A percentile compares a stretch with the other conserved stretches of the same genome.
phyloP scores from a whole-genome alignment of 30 jellyfish, hydroid and myxozoan species.

The Turritopsis rubra region DNA sequence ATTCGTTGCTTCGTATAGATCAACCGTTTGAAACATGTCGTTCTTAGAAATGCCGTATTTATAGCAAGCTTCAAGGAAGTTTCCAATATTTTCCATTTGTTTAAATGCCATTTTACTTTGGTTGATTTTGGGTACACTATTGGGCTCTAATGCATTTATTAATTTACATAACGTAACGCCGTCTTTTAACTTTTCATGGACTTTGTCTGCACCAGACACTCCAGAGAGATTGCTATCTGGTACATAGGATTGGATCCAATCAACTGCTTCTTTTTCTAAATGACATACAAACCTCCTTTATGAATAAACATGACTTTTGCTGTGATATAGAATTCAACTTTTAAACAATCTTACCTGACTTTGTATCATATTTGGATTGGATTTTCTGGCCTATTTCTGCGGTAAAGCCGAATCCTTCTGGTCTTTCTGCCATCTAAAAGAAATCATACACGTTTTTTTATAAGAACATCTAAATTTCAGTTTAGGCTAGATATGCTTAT shows the following conservation, averaged over 20 bases:
- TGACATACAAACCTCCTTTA: background rate
- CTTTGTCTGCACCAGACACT: conserved; percentile 4
- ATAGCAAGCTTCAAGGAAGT: conserved; percentile 62
- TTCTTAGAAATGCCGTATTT: conserved; percentile 45
- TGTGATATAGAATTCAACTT: background rate
- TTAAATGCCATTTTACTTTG: conserved; percentile 78
- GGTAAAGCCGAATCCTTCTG: conserved; percentile 89
- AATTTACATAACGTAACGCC: conserved; percentile 69
- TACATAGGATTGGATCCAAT: conserved; percentile 71
- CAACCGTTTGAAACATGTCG: conserved; percentile 96
- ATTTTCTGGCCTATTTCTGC: conserved; percentile 70
- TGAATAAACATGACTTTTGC: background rate
- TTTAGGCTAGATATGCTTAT: no score
- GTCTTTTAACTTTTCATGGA: conserved; percentile 40
- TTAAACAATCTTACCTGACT: conserved; percentile 29
- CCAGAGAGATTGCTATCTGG: conserved; percentile 2
- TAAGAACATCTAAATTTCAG: background rate
- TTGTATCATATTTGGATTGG: conserved; percentile 62
- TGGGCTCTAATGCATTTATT: conserved; percentile 62
- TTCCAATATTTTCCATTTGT: conserved; percentile 94
- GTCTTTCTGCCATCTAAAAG: conserved; percentile 73
- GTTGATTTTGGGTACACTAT: conserved; percentile 66
- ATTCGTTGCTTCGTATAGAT: conserved; percentile 70
- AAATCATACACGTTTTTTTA: no score
- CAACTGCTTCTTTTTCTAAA: conserved; percentile 40